Percentiles rank a stretch among this genome's conserved stretches.
Evolutionary conservation across 2,113 vertebrate genomes (phyloP).

Genomic region (Myotis lucifugus): DNA sequence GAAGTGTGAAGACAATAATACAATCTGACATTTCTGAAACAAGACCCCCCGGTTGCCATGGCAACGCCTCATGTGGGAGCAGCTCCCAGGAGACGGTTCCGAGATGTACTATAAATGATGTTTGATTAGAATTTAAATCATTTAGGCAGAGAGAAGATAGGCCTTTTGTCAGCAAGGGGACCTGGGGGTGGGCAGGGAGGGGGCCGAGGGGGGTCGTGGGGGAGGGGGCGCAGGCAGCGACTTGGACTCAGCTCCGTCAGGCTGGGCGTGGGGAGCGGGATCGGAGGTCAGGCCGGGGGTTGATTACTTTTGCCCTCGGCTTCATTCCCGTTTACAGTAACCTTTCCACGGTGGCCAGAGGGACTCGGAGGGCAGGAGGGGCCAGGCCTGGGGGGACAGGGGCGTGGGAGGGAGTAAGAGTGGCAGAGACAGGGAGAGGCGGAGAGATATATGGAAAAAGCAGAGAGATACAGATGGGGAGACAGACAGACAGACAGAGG

Average conservation of each 20-base stretch:
- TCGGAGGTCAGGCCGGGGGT: slow-evolving; percentile 62
- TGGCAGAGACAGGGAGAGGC: background rate
- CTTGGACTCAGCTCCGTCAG: slow-evolving; percentile 59
- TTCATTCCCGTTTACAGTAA: slow-evolving; percentile 63
- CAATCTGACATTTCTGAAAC: slow-evolving; percentile 99
- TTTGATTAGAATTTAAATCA: slow-evolving; percentile 99
- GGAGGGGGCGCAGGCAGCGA: slow-evolving; percentile 77
- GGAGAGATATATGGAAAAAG: background rate
- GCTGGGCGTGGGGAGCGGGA: background rate
- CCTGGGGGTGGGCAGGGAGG: slow-evolving; percentile 10
- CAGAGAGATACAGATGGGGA: background rate
- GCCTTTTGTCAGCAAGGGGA: slow-evolving; percentile 89
- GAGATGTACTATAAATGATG: slow-evolving; percentile 97
- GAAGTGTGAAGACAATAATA: slow-evolving; percentile 99
- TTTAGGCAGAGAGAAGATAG: slow-evolving; percentile 93
- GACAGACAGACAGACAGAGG: background rate
- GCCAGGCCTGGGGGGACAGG: background rate
- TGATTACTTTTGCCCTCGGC: slow-evolving; percentile 74
- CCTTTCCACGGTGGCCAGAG: slow-evolving; percentile 18
- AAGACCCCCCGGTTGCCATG: slow-evolving; percentile 97
- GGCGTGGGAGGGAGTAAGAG: background rate
- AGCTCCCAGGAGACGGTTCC: slow-evolving; percentile 90
- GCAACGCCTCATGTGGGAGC: slow-evolving; percentile 95
- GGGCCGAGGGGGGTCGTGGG: slow-evolving; percentile 28
- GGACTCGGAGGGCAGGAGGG: slow-evolving; percentile 43